Evolutionary conservation across 2,888 invertebrate species (phyloP).

Genomic region (Rutpela maculata): DNA sequence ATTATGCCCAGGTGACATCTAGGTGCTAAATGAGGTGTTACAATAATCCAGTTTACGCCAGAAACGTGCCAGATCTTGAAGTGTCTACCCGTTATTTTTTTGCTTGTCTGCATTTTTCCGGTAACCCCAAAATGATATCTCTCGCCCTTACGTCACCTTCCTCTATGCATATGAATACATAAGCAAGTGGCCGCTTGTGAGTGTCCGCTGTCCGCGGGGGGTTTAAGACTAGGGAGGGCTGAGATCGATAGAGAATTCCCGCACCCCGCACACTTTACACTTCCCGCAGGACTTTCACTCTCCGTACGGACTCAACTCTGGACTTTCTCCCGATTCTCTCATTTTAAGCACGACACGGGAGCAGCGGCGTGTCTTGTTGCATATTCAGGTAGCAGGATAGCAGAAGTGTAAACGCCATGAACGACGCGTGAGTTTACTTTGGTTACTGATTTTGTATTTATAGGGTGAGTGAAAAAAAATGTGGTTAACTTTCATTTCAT

Average conservation of each 20-base stretch:
- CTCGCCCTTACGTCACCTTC: constrained; percentile 54
- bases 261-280: constrained; percentile 72
- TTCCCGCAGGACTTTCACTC: constrained; percentile 75
- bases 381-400: constrained; percentile 45
- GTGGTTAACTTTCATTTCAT: constrained; percentile 7
- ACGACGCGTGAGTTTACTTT: constrained; percentile 22
- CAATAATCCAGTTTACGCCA: background rate
- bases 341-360: constrained; percentile 42
- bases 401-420: constrained; percentile 35
- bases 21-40: background rate
- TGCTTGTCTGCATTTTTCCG: constrained; percentile 49
- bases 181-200: constrained; percentile 70
- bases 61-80: background rate
- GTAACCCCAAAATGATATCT: constrained; percentile 51
- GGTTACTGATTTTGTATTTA: constrained; percentile 31
- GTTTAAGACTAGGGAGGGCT: constrained; percentile 67
- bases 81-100: constrained; percentile 42
- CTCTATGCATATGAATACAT: constrained; percentile 71
- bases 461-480: constrained; percentile 29
- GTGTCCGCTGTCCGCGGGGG: constrained; percentile 66
- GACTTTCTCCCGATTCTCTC: constrained; percentile 64
- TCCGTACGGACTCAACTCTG: constrained; percentile 66
- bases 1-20: background rate
- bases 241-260: constrained; percentile 69
- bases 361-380: constrained; percentile 46